Percentiles rank a stretch among this genome's conserved stretches.
These are phyloP conservation scores for Serrognathus titanus DNA, from an alignment of 2,888 invertebrate genomes.

Conservation along the genomic window DNA sequence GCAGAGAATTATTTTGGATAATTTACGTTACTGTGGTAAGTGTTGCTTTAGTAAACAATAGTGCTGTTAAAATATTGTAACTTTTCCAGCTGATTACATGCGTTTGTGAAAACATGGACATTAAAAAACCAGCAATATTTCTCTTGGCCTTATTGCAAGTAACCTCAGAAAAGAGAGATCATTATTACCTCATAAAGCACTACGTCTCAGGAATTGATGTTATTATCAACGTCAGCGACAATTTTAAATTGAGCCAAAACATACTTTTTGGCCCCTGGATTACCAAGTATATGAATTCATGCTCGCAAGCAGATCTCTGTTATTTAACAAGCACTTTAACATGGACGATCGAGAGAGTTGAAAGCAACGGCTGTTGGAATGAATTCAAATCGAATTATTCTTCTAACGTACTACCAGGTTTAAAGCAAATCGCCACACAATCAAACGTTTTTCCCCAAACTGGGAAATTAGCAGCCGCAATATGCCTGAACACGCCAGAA, in stretches of 20 bases:
- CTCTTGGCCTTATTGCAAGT: conserved; percentile 33
- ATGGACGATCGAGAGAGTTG: conserved; percentile 30
- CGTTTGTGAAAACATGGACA: conserved; percentile 30
- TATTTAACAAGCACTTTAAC: conserved; percentile 34
- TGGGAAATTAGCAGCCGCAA: conserved; percentile 40
- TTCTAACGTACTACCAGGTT: conserved; percentile 33
- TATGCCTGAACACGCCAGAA: conserved; percentile 18
- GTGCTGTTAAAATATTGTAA: background rate
- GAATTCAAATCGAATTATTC: conserved; percentile 38
- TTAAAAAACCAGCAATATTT: conserved; percentile 31
- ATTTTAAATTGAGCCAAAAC: conserved; percentile 37
- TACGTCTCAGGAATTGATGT: conserved; percentile 34
- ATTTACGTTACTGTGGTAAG: conserved; percentile 40
- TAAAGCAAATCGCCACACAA: conserved; percentile 32
- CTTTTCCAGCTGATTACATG: conserved; percentile 33
- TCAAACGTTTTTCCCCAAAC: conserved; percentile 28
- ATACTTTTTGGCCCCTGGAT: conserved; percentile 42
- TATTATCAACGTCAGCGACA: conserved; percentile 33
- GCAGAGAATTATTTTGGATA: conserved; percentile 34
- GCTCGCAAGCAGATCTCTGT: conserved; percentile 38
- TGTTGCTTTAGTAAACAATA: background rate
- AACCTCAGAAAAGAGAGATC: conserved; percentile 31
- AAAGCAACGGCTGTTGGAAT: conserved; percentile 29
- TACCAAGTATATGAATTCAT: conserved; percentile 36
- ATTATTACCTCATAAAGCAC: conserved; percentile 35